phyloP scores from a whole-genome alignment of 2,797 vertebrate species.

The Cossypha dichroa region DNA sequence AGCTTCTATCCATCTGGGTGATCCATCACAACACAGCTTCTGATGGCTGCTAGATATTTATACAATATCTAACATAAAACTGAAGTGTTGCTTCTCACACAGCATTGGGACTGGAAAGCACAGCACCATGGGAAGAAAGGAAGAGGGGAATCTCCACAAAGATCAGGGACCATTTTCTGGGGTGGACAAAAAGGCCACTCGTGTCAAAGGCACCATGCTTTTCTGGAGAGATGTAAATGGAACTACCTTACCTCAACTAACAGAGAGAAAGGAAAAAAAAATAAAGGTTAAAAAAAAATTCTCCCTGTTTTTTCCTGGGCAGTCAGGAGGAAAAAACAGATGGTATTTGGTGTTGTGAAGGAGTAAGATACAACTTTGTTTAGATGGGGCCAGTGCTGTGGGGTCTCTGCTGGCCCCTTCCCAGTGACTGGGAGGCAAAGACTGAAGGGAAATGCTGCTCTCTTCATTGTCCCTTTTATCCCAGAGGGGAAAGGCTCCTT shows the following conservation, averaged over 20 bases:
- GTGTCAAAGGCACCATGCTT: background rate
- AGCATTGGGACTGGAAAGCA: background rate
- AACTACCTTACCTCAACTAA: fast-evolving
- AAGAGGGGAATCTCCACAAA: background rate
- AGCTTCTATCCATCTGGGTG: background rate
- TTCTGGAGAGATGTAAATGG: background rate
- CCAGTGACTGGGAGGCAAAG: background rate
- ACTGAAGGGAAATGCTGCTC: background rate
- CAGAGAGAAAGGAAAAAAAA: background rate
- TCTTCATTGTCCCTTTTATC: background rate
- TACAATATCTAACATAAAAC: background rate
- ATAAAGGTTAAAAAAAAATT: background rate
- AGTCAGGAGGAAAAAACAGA: background rate
- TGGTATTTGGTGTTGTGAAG: background rate
- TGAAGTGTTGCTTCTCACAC: background rate
- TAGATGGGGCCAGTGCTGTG: background rate
- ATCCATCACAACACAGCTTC: background rate
- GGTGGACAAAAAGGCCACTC: background rate
- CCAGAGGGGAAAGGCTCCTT: background rate
- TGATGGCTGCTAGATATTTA: background rate
- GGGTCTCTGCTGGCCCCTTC: background rate
- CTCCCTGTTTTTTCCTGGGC: background rate
- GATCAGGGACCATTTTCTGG: background rate
- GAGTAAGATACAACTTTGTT: background rate
- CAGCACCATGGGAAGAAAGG: background rate